Conservation (phyloP, 2,888 invertebrate genomes). For the Erebia aethiops region DNA sequence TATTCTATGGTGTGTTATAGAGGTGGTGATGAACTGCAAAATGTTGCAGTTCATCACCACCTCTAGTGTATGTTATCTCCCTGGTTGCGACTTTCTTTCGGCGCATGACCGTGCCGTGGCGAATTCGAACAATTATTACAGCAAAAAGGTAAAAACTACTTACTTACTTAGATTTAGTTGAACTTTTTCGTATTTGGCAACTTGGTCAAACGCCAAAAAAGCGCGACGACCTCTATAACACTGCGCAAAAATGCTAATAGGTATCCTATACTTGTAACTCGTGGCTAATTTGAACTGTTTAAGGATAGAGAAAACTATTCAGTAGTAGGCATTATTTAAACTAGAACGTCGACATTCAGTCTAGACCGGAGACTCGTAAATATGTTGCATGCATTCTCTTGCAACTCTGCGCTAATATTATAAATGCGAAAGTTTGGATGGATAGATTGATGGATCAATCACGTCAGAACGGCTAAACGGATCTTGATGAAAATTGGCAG, state of each 20-base stretch:
- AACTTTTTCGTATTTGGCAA: slow-evolving; percentile 23
- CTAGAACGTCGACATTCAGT: no score
- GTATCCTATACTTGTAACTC: neutral
- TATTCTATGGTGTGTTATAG: no score
- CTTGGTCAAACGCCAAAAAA: slow-evolving; percentile 26
- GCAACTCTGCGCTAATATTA: neutral
- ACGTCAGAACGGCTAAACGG: no score
- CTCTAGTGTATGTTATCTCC: no score
- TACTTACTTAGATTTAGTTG: slow-evolving; percentile 5
- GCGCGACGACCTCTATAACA: neutral
- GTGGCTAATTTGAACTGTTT: neutral
- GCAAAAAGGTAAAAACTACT: slow-evolving; percentile 26
- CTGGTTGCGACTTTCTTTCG: slow-evolving; percentile 51
- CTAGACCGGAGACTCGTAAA: neutral
- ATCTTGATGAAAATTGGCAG: no score
- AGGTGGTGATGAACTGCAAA: no score
- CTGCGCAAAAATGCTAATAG: slow-evolving; percentile 15
- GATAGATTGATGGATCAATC: no score
- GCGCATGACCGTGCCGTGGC: slow-evolving; percentile 46
- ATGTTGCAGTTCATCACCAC: no score
- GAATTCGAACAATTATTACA: slow-evolving; percentile 35
- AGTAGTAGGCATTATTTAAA: neutral
- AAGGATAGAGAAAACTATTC: neutral
- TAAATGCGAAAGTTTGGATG: no score
- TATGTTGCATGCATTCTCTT: neutral